phyloP scores from a whole-genome alignment of 2,797 vertebrate species.

The Bucorvus abyssinicus region DNA sequence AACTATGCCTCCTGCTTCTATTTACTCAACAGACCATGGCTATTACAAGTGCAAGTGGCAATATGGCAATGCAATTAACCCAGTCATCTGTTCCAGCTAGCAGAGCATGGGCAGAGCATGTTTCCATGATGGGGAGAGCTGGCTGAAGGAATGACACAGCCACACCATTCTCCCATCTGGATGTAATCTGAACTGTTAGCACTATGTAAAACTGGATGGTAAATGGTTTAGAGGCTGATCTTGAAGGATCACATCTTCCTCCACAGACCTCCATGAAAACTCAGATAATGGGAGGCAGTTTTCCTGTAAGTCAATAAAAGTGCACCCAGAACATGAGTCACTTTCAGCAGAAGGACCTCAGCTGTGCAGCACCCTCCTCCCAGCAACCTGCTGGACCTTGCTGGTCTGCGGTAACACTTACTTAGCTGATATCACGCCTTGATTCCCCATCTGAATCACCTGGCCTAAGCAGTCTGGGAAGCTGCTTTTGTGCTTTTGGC shows the following conservation, averaged over 20 bases:
- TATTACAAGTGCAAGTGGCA: background rate
- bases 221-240: conserved; percentile 7
- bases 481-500: background rate
- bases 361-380: background rate
- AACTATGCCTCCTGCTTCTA: background rate
- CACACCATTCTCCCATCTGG: background rate
- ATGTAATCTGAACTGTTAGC: background rate
- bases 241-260: background rate
- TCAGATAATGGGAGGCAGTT: background rate
- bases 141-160: background rate
- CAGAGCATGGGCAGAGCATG: background rate
- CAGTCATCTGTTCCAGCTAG: background rate
- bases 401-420: background rate
- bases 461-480: background rate
- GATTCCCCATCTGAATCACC: background rate
- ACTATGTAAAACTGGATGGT: background rate
- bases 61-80: background rate
- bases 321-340: background rate
- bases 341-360: background rate
- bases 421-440: background rate
- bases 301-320: background rate
- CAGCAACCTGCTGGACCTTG: background rate
- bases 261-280: background rate
- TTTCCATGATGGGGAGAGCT: background rate
- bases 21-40: background rate